Evolutionary conservation across 2,113 vertebrate genomes (phyloP).

Genomic region (Callospermophilus lateralis): DNA sequence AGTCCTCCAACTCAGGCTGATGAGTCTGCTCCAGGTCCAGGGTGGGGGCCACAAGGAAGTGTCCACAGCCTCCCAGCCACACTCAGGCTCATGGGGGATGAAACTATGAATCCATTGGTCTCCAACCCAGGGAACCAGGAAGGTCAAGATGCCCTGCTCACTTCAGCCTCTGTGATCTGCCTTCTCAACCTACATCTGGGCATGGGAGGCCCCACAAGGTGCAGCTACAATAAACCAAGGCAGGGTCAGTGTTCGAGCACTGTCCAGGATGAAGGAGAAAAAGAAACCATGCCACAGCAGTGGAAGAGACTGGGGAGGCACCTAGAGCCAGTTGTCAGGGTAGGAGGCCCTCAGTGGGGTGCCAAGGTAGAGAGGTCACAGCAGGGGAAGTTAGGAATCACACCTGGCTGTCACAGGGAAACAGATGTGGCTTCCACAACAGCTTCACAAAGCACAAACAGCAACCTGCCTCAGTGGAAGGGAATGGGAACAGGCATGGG

Average conservation of each 20-base stretch:
- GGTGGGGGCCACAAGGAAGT: fast-evolving
- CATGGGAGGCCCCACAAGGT: background rate
- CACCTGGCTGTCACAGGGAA: constrained; percentile 78
- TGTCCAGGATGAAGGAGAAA: background rate
- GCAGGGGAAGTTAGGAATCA: too few relatives aligned
- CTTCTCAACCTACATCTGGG: background rate
- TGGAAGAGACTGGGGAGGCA: background rate
- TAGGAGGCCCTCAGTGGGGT: too few relatives aligned
- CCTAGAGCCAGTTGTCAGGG: background rate
- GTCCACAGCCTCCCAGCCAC: background rate
- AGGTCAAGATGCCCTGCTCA: background rate
- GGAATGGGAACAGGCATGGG: constrained; percentile 2
- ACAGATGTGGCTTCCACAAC: constrained; percentile 91
- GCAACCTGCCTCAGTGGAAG: constrained; percentile 76
- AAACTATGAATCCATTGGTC: background rate
- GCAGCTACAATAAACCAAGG: background rate
- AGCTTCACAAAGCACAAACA: constrained; percentile 86
- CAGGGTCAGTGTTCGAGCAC: background rate
- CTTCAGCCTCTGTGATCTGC: background rate
- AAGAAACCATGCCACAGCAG: background rate
- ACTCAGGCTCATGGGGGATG: background rate
- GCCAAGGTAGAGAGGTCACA: background rate
- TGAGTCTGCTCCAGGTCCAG: background rate
- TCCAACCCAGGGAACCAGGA: background rate
- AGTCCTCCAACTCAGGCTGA: fast-evolving